Conservation (phyloP, 23 tunicate species). For the Oikopleura albicans region DNA sequence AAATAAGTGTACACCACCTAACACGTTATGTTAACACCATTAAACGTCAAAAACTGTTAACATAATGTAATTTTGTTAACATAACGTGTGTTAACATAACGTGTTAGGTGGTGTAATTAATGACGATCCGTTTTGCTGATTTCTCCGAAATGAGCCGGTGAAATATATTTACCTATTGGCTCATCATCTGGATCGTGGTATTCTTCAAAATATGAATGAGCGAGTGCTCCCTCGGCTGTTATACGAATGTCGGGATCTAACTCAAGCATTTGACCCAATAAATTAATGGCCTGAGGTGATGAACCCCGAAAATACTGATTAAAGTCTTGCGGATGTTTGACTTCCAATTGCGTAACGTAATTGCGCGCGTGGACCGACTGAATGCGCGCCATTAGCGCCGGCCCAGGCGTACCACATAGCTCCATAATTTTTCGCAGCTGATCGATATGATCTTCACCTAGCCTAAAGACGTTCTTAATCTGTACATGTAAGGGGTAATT, state of each 20-base stretch:
- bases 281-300: slow-evolving; percentile 44
- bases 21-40: too few relatives aligned
- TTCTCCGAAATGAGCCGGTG: too few relatives aligned
- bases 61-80: too few relatives aligned
- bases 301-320: not conserved
- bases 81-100: too few relatives aligned
- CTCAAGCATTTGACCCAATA: slow-evolving; percentile 72
- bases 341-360: slow-evolving; percentile 53
- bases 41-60: too few relatives aligned
- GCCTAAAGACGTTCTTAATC: too few relatives aligned
- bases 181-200: slow-evolving; percentile 15
- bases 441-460: slow-evolving; percentile 91
- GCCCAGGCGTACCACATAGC: slow-evolving; percentile 93
- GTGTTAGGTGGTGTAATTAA: too few relatives aligned
- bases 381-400: slow-evolving; percentile 60
- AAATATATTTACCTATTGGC: not conserved
- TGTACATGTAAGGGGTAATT: too few relatives aligned
- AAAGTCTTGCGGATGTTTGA: slow-evolving; percentile 67
- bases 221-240: slow-evolving; percentile 66
- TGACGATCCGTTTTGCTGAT: too few relatives aligned
- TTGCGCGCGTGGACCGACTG: slow-evolving; percentile 63
- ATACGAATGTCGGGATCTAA: slow-evolving; percentile 60
- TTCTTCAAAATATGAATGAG: slow-evolving; percentile 45
- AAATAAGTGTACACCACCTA: too few relatives aligned
- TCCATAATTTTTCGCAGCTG: slow-evolving; percentile 74